Base-by-base conservation (phyloP, 2,888 invertebrate species). In the Pseudococcus longispinus region DNA sequence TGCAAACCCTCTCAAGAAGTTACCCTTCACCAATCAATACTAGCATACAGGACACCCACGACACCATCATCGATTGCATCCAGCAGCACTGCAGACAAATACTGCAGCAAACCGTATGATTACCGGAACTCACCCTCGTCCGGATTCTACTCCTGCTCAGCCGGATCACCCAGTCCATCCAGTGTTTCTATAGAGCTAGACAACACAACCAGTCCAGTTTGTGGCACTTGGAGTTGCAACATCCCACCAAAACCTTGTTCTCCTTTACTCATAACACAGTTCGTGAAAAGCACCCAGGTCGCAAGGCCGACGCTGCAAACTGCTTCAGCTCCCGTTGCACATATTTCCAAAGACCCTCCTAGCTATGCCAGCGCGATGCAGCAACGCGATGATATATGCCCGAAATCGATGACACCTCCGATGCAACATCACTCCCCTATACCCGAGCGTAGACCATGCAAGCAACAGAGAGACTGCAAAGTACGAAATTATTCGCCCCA, bases 301-400 rank as follows among this genome's bases (percentile, higher is more conserved):
- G 97, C 97, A 90, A 98, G 98, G 90, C 98, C 98, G 0, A 94
- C 97, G 42, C 92, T 98, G 88, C 98, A 98, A 91, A 98, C 97
- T n/a, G 98, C 98, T 11, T 96, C 97, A 82, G 97, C 96, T n/a
- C 97, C 97, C 0, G 94, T 95, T 55, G 94, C 95, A n/a, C 95
- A 95, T 2, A 96, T 37, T 9, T 5, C 96, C 77, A 95, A 96
- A 60, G 97, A 97, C 90, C 97, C 97, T 0, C 97, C 97, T 4
- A 96, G 96, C 90, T 97, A 97, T 91, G 97, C 96, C 18, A 96
- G 95, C 90, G 96, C 96, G 74, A 96, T 98, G 94, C 93, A 93
- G 89, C 95, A 94, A 29, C 91, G 95, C 88, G 95, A 95, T 9
- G 60, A 60, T 23, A 1, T 11, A 6, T 23, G 20, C 11, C 23